phyloP scores from a whole-genome alignment of 2,888 invertebrate genomes.

The Lasioglossum vierecki region DNA sequence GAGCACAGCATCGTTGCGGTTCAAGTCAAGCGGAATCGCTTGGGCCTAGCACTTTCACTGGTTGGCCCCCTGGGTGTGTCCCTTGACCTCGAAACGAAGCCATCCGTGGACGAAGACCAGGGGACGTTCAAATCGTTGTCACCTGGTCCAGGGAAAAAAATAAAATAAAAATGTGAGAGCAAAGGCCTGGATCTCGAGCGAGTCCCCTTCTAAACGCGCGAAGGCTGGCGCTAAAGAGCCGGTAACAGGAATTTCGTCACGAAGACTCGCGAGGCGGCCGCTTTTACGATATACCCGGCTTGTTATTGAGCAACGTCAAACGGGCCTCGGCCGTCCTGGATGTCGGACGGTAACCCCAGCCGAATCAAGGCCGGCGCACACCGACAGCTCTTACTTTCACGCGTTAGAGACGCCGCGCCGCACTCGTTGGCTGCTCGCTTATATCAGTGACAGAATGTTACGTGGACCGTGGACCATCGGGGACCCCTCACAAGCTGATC shows the following conservation, averaged over 20 bases:
- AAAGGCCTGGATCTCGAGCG: not conserved
- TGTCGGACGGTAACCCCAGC: constrained; percentile 81
- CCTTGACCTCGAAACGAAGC: constrained; percentile 4
- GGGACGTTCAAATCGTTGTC: not conserved
- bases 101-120: not conserved
- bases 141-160: not conserved
- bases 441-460: constrained; percentile 40
- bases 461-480: constrained; percentile 25
- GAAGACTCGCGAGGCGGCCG: constrained; percentile 46
- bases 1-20: not conserved
- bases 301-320: constrained; percentile 77
- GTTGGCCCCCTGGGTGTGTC: not conserved
- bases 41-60: not conserved
- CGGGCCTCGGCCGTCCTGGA: constrained; percentile 76
- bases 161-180: not conserved
- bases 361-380: constrained; percentile 80
- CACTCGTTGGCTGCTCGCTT: constrained; percentile 35
- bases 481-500: not conserved
- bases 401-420: constrained; percentile 68
- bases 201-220: constrained; percentile 48
- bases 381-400: constrained; percentile 80
- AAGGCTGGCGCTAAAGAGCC: constrained; percentile 54
- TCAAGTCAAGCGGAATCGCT: not conserved
- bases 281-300: constrained; percentile 70
- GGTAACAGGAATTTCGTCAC: constrained; percentile 69